Conservation (phyloP, 2,888 invertebrate species). For the Scaptomyza cyrtandrae region DNA sequence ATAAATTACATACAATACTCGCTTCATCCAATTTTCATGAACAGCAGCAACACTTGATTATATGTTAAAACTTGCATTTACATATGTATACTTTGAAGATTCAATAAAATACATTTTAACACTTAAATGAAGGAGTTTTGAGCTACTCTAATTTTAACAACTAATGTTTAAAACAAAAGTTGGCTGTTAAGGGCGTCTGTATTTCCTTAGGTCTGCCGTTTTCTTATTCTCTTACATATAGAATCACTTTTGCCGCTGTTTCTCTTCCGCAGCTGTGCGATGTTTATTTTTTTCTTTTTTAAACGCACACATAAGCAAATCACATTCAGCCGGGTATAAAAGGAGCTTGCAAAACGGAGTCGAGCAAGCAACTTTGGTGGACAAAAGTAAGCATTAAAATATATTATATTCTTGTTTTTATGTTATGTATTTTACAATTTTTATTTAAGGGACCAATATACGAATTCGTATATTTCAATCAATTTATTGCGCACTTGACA, state of each 20-base stretch:
- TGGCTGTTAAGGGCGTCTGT: neutral
- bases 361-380: neutral
- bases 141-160: neutral
- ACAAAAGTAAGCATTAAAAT: no score
- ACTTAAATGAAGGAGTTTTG: neutral
- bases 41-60: constrained; percentile 16
- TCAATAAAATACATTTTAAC: constrained; percentile 27
- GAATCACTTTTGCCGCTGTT: neutral
- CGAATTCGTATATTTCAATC: constrained; percentile 8
- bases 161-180: no score
- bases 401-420: neutral
- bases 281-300: neutral
- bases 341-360: neutral
- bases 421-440: neutral
- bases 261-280: constrained; percentile 1
- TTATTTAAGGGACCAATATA: constrained; percentile 6
- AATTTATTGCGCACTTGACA: constrained; percentile 68
- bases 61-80: constrained; percentile 21
- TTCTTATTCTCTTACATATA: neutral
- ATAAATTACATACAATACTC: constrained; percentile 19
- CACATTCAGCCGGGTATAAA: neutral
- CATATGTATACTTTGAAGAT: constrained; percentile 17
- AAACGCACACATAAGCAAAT: neutral
- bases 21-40: constrained; percentile 21
- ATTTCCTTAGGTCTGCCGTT: neutral